phyloP scores from a whole-genome alignment of 2,113 vertebrate species.

The Limanda limanda region DNA sequence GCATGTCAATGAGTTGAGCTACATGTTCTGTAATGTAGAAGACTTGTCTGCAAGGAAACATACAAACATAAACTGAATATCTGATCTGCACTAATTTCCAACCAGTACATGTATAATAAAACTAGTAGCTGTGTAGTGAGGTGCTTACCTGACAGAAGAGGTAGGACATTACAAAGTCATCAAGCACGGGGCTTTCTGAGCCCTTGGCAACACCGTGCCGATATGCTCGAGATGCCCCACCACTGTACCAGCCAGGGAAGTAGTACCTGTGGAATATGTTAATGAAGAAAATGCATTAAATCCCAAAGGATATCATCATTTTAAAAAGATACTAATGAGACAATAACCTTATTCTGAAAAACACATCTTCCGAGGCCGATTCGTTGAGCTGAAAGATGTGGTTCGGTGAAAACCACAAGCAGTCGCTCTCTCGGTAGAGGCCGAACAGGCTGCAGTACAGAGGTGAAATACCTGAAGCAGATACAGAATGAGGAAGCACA shows the following conservation, averaged over 20 bases:
- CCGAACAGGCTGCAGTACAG: conserved; percentile 92
- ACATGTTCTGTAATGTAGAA: conserved; percentile 11
- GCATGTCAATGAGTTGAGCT: neutral
- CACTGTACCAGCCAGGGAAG: conserved; percentile 95
- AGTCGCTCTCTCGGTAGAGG: conserved; percentile 89
- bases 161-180: conserved; percentile 93
- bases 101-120: neutral
- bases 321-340: neutral
- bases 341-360: conserved; percentile 90
- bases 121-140: neutral
- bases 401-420: conserved; percentile 93
- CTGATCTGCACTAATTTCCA: neutral
- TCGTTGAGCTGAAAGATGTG: conserved; percentile 92
- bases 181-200: conserved; percentile 90
- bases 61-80: too few relatives aligned
- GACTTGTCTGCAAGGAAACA: too few relatives aligned
- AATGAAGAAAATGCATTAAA: neutral
- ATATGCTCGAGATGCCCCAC: conserved; percentile 86
- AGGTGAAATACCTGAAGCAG: conserved; percentile 88
- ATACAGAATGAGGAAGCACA: conserved; percentile 8
- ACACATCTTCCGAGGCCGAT: conserved; percentile 82
- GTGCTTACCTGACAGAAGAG: conserved; percentile 92
- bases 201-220: conserved; percentile 91
- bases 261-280: conserved; percentile 86
- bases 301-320: neutral